These are phyloP conservation scores for Aphelenchoides fujianensis DNA, from an alignment of 1,140 invertebrate genomes.

Conservation along the genomic window DNA sequence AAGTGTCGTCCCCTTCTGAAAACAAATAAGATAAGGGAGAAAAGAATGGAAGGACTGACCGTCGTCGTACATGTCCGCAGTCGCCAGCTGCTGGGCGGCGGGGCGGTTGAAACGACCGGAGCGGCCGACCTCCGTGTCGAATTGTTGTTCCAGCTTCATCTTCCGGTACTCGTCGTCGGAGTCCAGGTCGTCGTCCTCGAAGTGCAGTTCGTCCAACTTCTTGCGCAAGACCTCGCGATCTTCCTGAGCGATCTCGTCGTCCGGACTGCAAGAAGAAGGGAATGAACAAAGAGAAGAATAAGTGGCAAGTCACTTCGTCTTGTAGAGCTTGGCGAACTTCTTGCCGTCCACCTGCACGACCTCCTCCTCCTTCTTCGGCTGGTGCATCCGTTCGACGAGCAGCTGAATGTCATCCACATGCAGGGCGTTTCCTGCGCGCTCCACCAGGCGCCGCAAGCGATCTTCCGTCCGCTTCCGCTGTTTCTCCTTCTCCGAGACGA, in stretches of 20 bases:
- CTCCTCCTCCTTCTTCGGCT: neutral
- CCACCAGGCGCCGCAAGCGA: neutral
- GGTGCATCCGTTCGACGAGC: conserved; percentile 8
- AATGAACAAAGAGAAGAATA: neutral
- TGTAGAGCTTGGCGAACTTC: conserved; percentile 20
- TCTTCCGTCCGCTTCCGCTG: conserved; percentile 9
- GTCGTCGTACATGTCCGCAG: neutral
- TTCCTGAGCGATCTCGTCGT: neutral
- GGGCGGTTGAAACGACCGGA: neutral
- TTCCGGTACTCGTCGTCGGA: neutral
- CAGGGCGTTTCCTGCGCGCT: neutral
- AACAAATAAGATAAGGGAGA: no score
- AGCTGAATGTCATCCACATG: neutral
- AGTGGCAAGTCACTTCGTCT: neutral
- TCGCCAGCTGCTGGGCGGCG: neutral
- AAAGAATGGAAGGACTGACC: no score
- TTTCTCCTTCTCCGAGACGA: neutral
- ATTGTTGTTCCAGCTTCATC: neutral
- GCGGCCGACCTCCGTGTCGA: neutral
- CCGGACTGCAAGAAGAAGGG: neutral
- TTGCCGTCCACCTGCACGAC: conserved; percentile 3
- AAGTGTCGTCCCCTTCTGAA: neutral
- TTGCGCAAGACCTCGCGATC: neutral
- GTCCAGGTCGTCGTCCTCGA: neutral
- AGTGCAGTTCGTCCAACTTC: neutral